Conservation (phyloP, 1,140 invertebrate species). For the Psilanteris sp. region DNA sequence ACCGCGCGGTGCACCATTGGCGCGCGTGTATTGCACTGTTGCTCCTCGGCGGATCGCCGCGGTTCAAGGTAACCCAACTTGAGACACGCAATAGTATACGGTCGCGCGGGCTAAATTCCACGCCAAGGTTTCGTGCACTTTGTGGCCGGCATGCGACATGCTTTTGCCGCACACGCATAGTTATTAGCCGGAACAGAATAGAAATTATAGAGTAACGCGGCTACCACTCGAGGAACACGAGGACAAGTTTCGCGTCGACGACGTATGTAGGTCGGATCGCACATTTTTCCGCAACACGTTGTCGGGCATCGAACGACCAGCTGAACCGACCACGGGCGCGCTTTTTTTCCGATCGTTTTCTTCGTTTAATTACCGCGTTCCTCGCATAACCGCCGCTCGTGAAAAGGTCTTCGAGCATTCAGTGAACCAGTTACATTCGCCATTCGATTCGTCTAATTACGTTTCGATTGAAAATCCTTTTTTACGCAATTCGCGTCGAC, state of each 20-base stretch:
- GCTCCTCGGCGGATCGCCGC: conserved; percentile 34
- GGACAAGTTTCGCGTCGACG: conserved; percentile 29
- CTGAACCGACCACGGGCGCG: neutral
- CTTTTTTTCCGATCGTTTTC: conserved; percentile 6
- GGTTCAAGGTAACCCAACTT: conserved; percentile 57
- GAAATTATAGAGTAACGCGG: conserved; percentile 39
- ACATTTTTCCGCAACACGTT: conserved; percentile 17
- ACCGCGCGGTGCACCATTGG: conserved; percentile 6
- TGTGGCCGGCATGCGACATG: conserved; percentile 52
- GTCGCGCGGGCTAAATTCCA: conserved; percentile 55
- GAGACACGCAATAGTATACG: conserved; percentile 43
- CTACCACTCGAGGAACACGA: conserved; percentile 7
- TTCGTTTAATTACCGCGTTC: too few species aligned
- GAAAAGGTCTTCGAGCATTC: too few species aligned
- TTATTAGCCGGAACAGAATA: conserved; percentile 49
- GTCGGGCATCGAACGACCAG: neutral
- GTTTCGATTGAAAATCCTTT: too few species aligned
- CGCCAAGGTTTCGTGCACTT: conserved; percentile 45
- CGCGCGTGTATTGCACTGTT: conserved; percentile 16
- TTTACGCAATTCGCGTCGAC: too few species aligned
- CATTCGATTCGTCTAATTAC: too few species aligned
- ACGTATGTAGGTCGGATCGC: conserved; percentile 26
- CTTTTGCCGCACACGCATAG: conserved; percentile 51
- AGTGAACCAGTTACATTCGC: too few species aligned
- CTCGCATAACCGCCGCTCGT: too few species aligned